Base-by-base conservation (phyloP, 2,888 invertebrate species). In the Anticlea derivata region DNA sequence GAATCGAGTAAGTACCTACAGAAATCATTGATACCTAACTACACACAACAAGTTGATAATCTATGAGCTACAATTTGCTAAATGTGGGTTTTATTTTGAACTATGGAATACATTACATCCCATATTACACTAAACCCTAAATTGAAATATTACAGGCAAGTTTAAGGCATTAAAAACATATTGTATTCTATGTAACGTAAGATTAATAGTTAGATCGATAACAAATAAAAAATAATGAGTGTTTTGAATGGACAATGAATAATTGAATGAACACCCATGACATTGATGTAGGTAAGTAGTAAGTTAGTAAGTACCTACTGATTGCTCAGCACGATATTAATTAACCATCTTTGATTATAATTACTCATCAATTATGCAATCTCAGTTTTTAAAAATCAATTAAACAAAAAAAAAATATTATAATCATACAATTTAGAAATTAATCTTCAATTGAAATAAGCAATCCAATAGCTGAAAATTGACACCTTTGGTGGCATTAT, bases 401-500 rank as follows among this genome's bases (percentile, higher is more conserved):
- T 63, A 60, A 73, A 70, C 30, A 17, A 17, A 17, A 17, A 54
- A 47, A 53, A 33, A 50, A 37, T 20, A 50, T 38, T 50, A 23
- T 35, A 55, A 48, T 27, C 34, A 37, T 31, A 55, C 11, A 55
- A 50, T 58, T 53, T 52, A 30, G 33, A 57, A 58, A 69, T 13
- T 43, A 26, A 34, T 38, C 30, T 37, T 29, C 13, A 66, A 47
- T 40, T 37, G 29, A 53, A 54, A 61, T 55, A 66, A 75, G 68
- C 74, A 71, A 72, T 74, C 66, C 74, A 76, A 72, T 73, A 75
- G 71, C 68, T 70, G 69, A 67, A 73, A 63, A 68, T 53, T 63
- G 70, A 75, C 88, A 86, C 86, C 84, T 83, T 80, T 75, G 83
- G 83, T 82, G 78, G 73, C 72, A 70, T 66, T 75, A 75, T 80